Base-by-base conservation (phyloP, 1,140 invertebrate genomes). In the Meloidogyne floridensis region DNA sequence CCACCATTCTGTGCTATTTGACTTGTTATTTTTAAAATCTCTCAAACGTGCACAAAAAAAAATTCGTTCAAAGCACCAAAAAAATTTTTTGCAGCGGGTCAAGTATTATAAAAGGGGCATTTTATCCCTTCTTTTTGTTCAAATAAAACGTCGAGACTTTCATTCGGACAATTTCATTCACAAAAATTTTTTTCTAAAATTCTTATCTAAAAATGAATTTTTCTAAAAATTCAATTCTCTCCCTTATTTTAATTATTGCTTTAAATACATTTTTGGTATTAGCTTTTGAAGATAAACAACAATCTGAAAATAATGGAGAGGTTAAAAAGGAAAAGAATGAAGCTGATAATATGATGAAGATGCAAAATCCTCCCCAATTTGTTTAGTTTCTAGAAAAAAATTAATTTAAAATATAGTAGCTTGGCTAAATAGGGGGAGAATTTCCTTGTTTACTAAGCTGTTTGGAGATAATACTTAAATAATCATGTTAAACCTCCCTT, bases 101-200 rank as follows among this genome's bases (percentile, higher is more conserved):
- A 77, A 77, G 13, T 69, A 77, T 18, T 69, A 54, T 43, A n/a
- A 56, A 54, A 77, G 69, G 43, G 8, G 56, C 43, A 56, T 77
- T 75, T 47, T 56, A 6, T 13, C 2, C 74, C 42, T 53, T 32
- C 11, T 75, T 56, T 56, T 47, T 56, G 15, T 53, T 77, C 59
- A 65, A 65, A 65, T n/a, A 65, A 65, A 11, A 7, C n/a, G 15
- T n/a, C 2, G 3, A 65, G n/a, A n/a, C n/a, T 65, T 65, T 65
- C 59, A 65, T 65, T 65, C 59, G n/a, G 6, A 65, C 15, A n/a
- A n/a, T 65, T 65, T 65, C 3, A 65, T 65, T 65, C 59, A 65
- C 13, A 65, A 65, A 65, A 65, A 65, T 7, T n/a, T 65, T 65
- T 65, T 65, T 47, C 47, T 47, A 47, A 65, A 32, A 32, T 32